Percentiles rank a stretch among this genome's conserved stretches.
Evolutionary conservation across 2,797 vertebrate genomes (phyloP).

Genomic region (Monodelphis domestica): DNA sequence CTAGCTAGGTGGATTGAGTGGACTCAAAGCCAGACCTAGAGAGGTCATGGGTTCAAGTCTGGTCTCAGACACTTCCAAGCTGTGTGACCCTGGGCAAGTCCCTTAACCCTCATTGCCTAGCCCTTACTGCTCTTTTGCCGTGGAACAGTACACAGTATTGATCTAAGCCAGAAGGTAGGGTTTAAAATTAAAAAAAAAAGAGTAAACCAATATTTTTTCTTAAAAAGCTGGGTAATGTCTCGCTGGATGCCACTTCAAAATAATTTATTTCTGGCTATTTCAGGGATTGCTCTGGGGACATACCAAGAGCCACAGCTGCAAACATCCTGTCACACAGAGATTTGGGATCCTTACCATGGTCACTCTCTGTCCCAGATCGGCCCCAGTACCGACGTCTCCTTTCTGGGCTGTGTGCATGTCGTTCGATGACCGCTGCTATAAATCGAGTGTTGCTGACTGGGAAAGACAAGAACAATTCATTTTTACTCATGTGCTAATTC

Average conservation of each 20-base stretch:
- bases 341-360: constrained; percentile 92
- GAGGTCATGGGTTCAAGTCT: background rate
- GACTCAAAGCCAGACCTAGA: too few relatives aligned
- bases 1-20: too few relatives aligned
- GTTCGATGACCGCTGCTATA: constrained; percentile 97
- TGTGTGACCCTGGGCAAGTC: too few relatives aligned
- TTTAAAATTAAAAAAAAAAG: too few relatives aligned
- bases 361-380: constrained; percentile 96
- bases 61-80: too few relatives aligned
- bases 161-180: too few relatives aligned
- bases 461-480: constrained; percentile 50
- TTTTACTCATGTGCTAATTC: background rate
- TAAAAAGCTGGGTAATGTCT: background rate
- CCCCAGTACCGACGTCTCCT: constrained; percentile 97
- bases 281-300: accelerated
- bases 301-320: background rate
- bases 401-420: constrained; percentile 97
- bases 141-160: too few relatives aligned
- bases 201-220: too few relatives aligned
- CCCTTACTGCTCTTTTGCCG: too few relatives aligned
- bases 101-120: too few relatives aligned
- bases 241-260: background rate
- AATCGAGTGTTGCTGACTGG: constrained; percentile 98
- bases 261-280: background rate
- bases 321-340: background rate